These are phyloP conservation scores for Anthoscopus minutus DNA, from an alignment of 2,113 vertebrate species.

Conservation along the genomic window DNA sequence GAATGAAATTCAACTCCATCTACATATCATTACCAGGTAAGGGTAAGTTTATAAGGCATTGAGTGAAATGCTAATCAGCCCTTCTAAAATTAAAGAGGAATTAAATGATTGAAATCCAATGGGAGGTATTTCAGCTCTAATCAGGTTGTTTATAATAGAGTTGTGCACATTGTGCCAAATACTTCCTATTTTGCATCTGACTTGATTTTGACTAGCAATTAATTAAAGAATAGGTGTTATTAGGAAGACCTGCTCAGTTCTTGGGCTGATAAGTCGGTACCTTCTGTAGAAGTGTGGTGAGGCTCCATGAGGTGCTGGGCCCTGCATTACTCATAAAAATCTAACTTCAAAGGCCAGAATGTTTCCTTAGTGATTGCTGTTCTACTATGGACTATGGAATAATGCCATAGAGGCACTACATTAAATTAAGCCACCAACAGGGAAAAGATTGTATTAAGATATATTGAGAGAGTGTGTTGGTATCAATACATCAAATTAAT, in stretches of 20 bases:
- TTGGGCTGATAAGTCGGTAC: neutral
- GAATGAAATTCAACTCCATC: conserved; percentile 1
- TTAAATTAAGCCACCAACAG: neutral
- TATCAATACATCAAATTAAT: neutral
- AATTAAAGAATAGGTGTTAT: neutral
- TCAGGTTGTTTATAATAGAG: neutral
- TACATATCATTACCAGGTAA: conserved; percentile 7
- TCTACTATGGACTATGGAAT: neutral
- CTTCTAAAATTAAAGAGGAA: neutral
- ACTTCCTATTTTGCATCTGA: neutral
- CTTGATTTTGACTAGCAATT: neutral
- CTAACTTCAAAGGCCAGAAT: neutral
- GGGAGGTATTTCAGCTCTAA: neutral
- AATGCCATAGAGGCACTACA: neutral
- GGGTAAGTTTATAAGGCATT: neutral
- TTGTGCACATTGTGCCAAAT: neutral
- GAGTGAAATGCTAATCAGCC: neutral
- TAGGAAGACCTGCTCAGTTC: neutral
- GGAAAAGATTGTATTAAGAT: neutral
- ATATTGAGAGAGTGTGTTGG: neutral
- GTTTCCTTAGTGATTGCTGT: neutral
- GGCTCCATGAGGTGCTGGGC: neutral
- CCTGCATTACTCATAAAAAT: neutral
- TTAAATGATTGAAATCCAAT: neutral
- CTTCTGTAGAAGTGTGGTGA: neutral